phyloP scores from a whole-genome alignment of 2,888 invertebrate genomes.

The Cecidostiba fungosa region DNA sequence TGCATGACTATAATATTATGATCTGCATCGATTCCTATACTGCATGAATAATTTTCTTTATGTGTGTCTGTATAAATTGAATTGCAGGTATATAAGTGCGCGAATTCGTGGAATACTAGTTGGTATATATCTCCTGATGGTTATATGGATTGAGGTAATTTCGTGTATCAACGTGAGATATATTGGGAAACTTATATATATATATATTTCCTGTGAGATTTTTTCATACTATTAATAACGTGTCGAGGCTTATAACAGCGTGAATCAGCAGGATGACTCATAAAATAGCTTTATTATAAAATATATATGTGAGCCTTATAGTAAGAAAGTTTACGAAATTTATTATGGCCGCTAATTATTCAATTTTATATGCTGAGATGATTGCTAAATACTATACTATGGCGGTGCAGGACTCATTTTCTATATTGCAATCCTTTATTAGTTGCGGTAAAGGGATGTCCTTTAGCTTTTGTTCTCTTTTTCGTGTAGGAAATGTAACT shows the following conservation, averaged over 20 bases:
- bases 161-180: not conserved
- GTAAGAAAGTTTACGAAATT: conserved; percentile 11
- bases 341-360: conserved; percentile 25
- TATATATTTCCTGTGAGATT: not conserved
- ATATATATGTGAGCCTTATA: not conserved
- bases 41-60: conserved; percentile 22
- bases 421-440: not conserved
- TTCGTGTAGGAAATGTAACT: no score
- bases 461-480: no score
- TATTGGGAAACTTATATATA: conserved; percentile 5
- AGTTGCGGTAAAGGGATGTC: no score
- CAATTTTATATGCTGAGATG: not conserved
- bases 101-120: not conserved
- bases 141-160: not conserved
- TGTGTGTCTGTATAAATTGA: not conserved
- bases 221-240: not conserved
- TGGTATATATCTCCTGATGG: no score
- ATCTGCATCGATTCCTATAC: not conserved
- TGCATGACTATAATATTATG: conserved; percentile 4
- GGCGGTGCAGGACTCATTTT: not conserved
- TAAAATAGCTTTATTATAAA: conserved; percentile 21
- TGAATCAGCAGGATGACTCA: conserved; percentile 15
- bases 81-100: not conserved
- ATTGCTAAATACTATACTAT: conserved; percentile 9
- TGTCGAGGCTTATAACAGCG: not conserved